Percentiles rank a stretch among this genome's conserved stretches.
These are phyloP conservation scores for Acanthurus lineatus DNA, from an alignment of 2,797 vertebrate species.

Conservation along the genomic window DNA sequence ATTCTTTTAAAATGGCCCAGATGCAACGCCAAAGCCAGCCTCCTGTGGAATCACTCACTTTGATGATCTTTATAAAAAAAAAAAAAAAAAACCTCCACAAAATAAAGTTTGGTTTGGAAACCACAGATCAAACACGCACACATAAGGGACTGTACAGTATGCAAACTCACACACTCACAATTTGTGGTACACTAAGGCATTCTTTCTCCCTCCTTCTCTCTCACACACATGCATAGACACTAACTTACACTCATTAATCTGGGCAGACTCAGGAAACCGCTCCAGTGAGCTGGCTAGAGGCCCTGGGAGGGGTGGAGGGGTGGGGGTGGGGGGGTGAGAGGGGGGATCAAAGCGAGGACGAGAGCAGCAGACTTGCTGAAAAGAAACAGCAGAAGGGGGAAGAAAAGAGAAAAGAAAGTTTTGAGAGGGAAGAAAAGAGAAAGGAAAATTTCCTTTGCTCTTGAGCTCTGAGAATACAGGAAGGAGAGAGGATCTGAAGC, in stretches of 20 bases:
- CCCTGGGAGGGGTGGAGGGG: constrained; percentile 82
- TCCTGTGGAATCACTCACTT: constrained; percentile 80
- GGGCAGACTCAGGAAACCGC: constrained; percentile 90
- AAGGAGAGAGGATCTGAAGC: constrained; percentile 74
- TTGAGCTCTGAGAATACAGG: constrained; percentile 73
- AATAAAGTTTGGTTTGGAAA: constrained; percentile 87
- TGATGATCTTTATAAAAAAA: constrained; percentile 77
- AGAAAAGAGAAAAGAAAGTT: constrained; percentile 83
- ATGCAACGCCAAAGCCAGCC: constrained; percentile 65
- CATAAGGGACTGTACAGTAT: constrained; percentile 62
- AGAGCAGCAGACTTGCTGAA: constrained; percentile 82
- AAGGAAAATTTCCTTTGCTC: constrained; percentile 82
- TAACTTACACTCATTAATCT: constrained; percentile 89
- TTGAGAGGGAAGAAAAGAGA: constrained; percentile 83
- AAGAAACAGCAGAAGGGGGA: constrained; percentile 85
- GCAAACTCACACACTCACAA: constrained; percentile 81
- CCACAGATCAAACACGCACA: constrained; percentile 74
- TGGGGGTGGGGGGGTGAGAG: constrained; percentile 1
- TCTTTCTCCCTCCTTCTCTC: constrained; percentile 70
- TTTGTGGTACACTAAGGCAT: constrained; percentile 80
- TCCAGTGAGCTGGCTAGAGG: constrained; percentile 95
- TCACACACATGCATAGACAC: constrained; percentile 71
- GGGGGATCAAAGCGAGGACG: constrained; percentile 82
- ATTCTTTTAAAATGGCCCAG: constrained; percentile 67
- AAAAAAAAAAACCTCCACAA: constrained; percentile 76